A percentile compares a stretch with the other conserved stretches of the same genome.
Evolutionary conservation across 1,140 invertebrate genomes (phyloP).

Genomic region (Steinernema khuongi): DNA sequence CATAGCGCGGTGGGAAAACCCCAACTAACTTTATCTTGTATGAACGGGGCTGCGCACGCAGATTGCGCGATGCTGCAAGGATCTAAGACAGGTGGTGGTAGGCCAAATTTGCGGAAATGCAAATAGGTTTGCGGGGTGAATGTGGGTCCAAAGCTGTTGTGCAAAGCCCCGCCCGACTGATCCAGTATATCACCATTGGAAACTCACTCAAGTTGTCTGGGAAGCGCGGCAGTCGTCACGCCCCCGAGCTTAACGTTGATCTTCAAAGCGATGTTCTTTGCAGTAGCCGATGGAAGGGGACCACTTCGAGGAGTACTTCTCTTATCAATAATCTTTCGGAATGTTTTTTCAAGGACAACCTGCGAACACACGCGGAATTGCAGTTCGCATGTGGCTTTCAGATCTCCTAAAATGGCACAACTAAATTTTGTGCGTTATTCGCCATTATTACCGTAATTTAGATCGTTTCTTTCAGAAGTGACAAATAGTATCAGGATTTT

Average conservation of each 20-base stretch:
- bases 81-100: no score
- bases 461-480: background rate
- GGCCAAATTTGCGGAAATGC: no score
- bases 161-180: background rate
- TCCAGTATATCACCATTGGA: background rate
- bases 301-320: background rate
- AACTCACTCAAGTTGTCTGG: background rate
- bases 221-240: background rate
- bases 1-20: no score
- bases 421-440: background rate
- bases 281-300: background rate
- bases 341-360: background rate
- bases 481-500: background rate
- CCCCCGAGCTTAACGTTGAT: background rate
- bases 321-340: background rate
- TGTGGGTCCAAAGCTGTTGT: no score
- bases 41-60: no score
- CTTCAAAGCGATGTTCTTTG: background rate
- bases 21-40: no score
- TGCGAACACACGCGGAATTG: background rate
- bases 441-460: background rate
- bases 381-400: slow-evolving; percentile 4
- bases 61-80: no score
- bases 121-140: no score
- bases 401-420: background rate